phyloP scores from a whole-genome alignment of 2,797 vertebrate genomes.

The Enoplosus armatus region DNA sequence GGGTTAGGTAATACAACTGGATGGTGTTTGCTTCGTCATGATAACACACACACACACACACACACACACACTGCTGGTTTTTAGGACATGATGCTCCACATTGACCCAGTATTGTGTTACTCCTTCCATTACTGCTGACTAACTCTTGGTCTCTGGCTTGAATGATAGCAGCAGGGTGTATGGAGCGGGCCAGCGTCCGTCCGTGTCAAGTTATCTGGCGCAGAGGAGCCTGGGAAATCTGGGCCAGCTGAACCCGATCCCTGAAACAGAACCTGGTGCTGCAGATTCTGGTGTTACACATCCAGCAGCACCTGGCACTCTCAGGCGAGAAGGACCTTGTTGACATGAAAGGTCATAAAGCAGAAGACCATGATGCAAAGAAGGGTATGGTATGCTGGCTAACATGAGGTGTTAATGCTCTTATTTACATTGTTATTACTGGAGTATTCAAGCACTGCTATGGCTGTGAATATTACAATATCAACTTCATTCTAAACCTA shows the following conservation, averaged over 20 bases:
- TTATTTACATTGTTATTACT: background rate
- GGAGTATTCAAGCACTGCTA: background rate
- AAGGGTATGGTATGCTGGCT: background rate
- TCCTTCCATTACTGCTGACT: constrained; percentile 82
- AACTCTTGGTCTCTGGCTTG: constrained; percentile 69
- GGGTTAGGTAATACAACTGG: constrained; percentile 58
- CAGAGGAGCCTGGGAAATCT: constrained; percentile 72
- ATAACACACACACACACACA: constrained; percentile 36
- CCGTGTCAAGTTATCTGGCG: constrained; percentile 79
- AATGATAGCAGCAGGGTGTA: constrained; percentile 66
- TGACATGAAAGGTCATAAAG: constrained; percentile 32
- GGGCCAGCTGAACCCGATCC: constrained; percentile 80
- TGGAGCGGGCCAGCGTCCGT: constrained; percentile 38
- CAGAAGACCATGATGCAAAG: background rate
- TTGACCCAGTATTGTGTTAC: constrained; percentile 72
- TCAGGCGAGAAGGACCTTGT: constrained; percentile 56
- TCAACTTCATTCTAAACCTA: background rate
- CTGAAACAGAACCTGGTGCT: constrained; percentile 74
- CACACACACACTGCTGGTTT: constrained; percentile 29
- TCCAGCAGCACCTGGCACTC: constrained; percentile 52
- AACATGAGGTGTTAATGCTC: background rate
- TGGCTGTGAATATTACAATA: background rate
- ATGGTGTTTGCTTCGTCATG: constrained; percentile 63
- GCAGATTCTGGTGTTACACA: constrained; percentile 67
- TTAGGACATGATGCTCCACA: constrained; percentile 60